Evolutionary conservation across 2,888 invertebrate genomes (phyloP).

Genomic region (Harpalus rubripes): DNA sequence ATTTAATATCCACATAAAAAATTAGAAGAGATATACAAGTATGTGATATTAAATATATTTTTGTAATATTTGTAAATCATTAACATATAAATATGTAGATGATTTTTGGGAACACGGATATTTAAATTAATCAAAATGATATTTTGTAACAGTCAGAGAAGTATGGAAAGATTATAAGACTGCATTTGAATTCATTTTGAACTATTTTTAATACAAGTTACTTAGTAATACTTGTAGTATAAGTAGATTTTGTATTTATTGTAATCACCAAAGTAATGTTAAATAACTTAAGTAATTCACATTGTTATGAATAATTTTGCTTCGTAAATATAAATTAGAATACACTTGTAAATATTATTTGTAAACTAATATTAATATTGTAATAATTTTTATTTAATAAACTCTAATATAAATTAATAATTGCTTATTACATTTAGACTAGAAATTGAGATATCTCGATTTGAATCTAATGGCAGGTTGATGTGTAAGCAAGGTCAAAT

Average conservation of each 20-base stretch:
- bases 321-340: constrained; percentile 8
- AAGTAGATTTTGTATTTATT: constrained; percentile 43
- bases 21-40: too few species aligned
- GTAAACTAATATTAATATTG: not conserved
- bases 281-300: constrained; percentile 12
- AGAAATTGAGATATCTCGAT: too few species aligned
- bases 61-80: too few species aligned
- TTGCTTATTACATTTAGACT: too few species aligned
- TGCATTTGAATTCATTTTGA: constrained; percentile 29
- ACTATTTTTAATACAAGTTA: constrained; percentile 42
- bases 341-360: constrained; percentile 8
- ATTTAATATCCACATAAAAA: too few species aligned
- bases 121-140: constrained; percentile 38
- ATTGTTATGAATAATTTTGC: constrained; percentile 16
- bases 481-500: too few species aligned
- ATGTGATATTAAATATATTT: too few species aligned
- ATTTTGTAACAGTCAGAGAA: constrained; percentile 24
- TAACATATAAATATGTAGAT: not conserved
- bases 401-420: constrained; percentile 11
- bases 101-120: not conserved
- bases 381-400: constrained; percentile 38
- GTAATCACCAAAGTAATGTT: constrained; percentile 33
- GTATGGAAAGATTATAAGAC: constrained; percentile 8
- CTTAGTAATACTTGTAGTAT: constrained; percentile 30
- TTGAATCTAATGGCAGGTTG: too few species aligned